Percentiles rank a stretch among this genome's conserved stretches.
These are phyloP conservation scores for Pachymerium ferrugineum DNA, from an alignment of 2,888 invertebrate genomes.

Conservation along the genomic window DNA sequence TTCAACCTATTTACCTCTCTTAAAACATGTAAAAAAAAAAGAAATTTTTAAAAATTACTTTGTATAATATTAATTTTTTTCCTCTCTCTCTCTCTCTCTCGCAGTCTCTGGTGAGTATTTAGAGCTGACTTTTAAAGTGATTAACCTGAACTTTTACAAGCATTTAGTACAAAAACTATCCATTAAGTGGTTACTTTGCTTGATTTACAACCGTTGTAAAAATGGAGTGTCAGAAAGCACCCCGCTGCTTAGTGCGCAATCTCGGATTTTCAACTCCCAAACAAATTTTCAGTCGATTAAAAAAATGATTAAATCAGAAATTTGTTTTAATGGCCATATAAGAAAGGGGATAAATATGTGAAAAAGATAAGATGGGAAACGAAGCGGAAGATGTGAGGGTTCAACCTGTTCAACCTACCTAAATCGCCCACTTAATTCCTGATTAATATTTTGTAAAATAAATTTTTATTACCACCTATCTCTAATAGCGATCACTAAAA, in stretches of 20 bases:
- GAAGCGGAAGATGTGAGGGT: background rate
- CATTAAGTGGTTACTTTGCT: conserved; percentile 9
- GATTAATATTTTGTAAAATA: background rate
- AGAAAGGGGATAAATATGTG: background rate
- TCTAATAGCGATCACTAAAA: background rate
- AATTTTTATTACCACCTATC: background rate
- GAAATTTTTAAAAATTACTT: background rate
- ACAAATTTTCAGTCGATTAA: no score
- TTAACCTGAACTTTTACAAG: conserved; percentile 21
- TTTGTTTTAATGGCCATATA: background rate
- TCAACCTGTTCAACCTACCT: background rate
- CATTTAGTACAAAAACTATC: conserved; percentile 2
- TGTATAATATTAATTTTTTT: no score
- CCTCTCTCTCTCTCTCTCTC: no score
- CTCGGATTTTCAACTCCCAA: no score
- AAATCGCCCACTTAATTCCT: background rate
- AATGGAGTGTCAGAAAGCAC: background rate
- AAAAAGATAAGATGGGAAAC: conserved; percentile 8
- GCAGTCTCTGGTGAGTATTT: no score
- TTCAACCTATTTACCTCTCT: background rate
- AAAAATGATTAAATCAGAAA: background rate
- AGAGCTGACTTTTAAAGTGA: background rate
- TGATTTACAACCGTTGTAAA: conserved; percentile 17
- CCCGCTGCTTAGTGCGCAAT: no score
- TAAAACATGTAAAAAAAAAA: background rate